Evolutionary conservation across 2,113 vertebrate species (phyloP).

Genomic region (Bombycilla garrulus): DNA sequence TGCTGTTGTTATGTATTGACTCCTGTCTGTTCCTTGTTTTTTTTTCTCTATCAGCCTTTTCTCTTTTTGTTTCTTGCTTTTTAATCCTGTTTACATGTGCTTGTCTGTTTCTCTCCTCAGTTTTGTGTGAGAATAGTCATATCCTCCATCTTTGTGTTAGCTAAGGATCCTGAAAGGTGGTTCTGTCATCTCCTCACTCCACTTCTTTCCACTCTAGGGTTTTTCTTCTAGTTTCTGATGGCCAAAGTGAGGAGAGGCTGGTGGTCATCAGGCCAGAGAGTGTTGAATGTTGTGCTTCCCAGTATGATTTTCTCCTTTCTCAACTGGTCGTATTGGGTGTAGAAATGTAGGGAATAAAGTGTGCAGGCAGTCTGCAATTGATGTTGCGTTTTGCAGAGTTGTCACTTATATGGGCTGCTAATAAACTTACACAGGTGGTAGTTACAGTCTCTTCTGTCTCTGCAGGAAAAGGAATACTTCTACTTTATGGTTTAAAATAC

Average conservation of each 20-base stretch:
- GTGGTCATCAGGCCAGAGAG: background rate
- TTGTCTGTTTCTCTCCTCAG: background rate
- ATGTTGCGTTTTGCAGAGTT: background rate
- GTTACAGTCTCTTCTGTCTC: background rate
- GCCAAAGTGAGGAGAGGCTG: background rate
- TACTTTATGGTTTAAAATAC: background rate
- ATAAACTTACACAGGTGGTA: background rate
- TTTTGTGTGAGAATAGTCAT: background rate
- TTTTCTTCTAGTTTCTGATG: background rate
- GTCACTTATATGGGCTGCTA: background rate
- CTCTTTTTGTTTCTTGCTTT: background rate
- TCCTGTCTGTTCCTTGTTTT: background rate
- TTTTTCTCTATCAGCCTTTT: background rate
- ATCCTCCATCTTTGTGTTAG: background rate
- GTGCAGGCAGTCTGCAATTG: background rate
- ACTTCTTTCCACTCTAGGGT: background rate
- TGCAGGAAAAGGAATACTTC: background rate
- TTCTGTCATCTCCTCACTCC: background rate
- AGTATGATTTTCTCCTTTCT: background rate
- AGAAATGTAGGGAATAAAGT: background rate
- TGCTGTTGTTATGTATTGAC: background rate
- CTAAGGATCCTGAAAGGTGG: background rate
- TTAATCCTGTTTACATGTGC: background rate
- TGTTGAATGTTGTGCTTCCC: background rate
- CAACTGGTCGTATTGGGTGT: accelerated